Percentiles rank a stretch among this genome's conserved stretches.
phyloP scores from a whole-genome alignment of 2,797 vertebrate genomes.

The Notolepis coatsorum region DNA sequence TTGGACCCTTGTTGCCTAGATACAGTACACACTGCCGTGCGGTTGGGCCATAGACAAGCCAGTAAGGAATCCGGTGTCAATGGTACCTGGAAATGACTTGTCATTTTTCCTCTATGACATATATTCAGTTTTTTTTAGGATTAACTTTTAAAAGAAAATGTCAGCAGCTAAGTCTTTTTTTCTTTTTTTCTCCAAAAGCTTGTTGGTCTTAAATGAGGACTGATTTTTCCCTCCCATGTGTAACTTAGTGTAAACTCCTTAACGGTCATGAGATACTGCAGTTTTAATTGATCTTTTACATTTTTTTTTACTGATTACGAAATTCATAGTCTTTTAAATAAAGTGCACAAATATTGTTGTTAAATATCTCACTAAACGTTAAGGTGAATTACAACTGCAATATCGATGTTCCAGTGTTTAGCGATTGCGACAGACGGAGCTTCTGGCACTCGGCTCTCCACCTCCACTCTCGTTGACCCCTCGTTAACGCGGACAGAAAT shows the following conservation, averaged over 20 bases:
- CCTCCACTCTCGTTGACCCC: conserved; percentile 60
- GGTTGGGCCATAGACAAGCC: conserved; percentile 90
- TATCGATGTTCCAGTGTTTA: conserved; percentile 26
- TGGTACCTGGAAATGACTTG: conserved; percentile 94
- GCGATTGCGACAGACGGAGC: conserved; percentile 19
- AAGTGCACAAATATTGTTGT: conserved; percentile 23
- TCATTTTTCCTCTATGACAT: conserved; percentile 83
- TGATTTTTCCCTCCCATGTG: conserved; percentile 12
- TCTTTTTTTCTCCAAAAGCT: conserved; percentile 16
- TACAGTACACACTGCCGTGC: conserved; percentile 94
- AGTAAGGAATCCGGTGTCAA: conserved; percentile 96
- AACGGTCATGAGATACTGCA: conserved; percentile 45
- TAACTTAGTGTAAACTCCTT: conserved; percentile 27
- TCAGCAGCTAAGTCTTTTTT: background rate
- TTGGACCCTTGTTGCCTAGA: conserved; percentile 97
- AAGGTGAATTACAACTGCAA: conserved; percentile 50
- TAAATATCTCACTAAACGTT: conserved; percentile 4
- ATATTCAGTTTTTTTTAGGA: conserved; percentile 65
- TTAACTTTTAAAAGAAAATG: conserved; percentile 38
- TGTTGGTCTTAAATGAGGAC: conserved; percentile 53
- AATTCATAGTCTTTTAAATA: conserved; percentile 13
- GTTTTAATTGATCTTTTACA: conserved; percentile 46
- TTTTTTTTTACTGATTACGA: conserved; percentile 1
- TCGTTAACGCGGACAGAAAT: background rate
- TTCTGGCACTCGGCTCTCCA: conserved; percentile 44